Base-by-base conservation (phyloP, 2,888 invertebrate genomes). In the Ernsta delagoae region DNA sequence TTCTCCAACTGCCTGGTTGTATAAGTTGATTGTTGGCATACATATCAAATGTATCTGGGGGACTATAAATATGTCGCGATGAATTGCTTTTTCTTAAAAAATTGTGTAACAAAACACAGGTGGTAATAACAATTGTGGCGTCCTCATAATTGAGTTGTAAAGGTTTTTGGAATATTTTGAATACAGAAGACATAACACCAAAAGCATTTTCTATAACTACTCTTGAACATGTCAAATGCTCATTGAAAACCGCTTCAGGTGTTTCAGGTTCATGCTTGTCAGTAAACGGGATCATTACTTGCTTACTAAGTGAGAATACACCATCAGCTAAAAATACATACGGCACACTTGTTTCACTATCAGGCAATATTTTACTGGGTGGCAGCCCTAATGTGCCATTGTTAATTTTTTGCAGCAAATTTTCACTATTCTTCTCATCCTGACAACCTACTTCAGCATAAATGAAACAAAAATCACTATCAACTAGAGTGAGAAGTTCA, bases 161-260 rank as follows among this genome's bases (percentile, higher is more conserved):
- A 6, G 65, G 65, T 43, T 65, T 65, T 7, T 59, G 36, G 9
- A 65, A 65, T n/a, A 65, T 16, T 59, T 24, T 59, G 39, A 65
- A 65, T 31, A 59, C 48, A 12, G 65, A 43, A 6, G 65, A 69
- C 70, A 75, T 70, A 56, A 74, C 74, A 45, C 73, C 73, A 62
- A 74, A 75, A 54, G 72, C 70, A 70, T 71, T 64, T 72, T 75
- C 73, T 7, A 73, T 71, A 48, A 73, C 70, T 65, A 68, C 69
- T 50, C 73, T 70, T 65, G 73, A 71, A 16, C 72, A 61, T 36
- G 70, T 70, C 45, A 74, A 54, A 24, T 74, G 70, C 41, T 74
- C 45, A 64, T 74, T 74, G 48, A 67, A 72, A 63, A 50, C 24
- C 48, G 43, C 70, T 74, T 71, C 62, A 31, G 70, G 56, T 24